Evolutionary conservation across 2,797 vertebrate species (phyloP), one percentile per base, ranked within the genome.

Genomic region (Ptychobarbus kaznakovi): DNA sequence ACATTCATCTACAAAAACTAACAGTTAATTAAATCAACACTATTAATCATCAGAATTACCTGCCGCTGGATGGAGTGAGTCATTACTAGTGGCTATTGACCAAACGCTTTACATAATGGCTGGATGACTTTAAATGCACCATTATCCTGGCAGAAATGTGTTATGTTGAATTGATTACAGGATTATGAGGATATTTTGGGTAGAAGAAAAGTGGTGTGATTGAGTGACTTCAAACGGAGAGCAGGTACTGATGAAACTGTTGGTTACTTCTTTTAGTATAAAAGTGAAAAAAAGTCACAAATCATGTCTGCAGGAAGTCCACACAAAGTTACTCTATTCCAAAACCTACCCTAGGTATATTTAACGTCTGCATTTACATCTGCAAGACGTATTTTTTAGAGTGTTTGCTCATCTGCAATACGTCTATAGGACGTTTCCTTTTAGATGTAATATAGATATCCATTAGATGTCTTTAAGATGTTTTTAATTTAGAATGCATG

Each of bases 21-120:
- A 1, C n/a, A 38, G 28, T 76, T 56, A 68, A 83, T 83, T 53
- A 77, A 83, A 75, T 38, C 58, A 83, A 66, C 56, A 83, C 40
- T 49, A 65, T 65, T 74, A 51, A 12, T 63, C 56, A 65, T 75
- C 28, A 49, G 40, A 83, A 56, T 56, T 12, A 40, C 28, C 42
- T 65, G 70, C 25, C 49, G 28, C 42, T 42, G 58, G 28, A 56
- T n/a, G 4, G 32, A 58, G 44, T 87, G 66, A 80, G 51, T 46
- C 75, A 56, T 56, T 28, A 83, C 25, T 6, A 58, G 38, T 66
- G 38, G 46, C 56, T 53, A 66, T 68, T 80, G 79, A 51, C 63
- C 63, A 51, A 69, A 40, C 10, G 28, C 44, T 69, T 81, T 53
- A 40, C 32, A 69, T 81, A 69, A 81, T 53, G 28, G 65, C 15